phyloP scores from a whole-genome alignment of 2,888 invertebrate genomes.

The Gerris lacustris region DNA sequence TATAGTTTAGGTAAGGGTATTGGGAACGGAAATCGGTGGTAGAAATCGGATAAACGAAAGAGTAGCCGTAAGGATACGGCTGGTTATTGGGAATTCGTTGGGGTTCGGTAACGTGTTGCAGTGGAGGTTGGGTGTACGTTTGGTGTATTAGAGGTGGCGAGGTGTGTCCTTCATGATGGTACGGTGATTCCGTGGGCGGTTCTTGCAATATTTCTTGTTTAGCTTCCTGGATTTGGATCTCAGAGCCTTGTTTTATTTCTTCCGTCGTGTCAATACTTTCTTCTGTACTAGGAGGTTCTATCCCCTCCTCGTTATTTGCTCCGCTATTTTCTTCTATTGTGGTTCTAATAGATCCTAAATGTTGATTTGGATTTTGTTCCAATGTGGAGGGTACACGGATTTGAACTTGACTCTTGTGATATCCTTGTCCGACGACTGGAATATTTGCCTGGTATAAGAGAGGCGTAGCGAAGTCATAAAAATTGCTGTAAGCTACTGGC shows the following conservation, averaged over 20 bases:
- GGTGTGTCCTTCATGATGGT: too few species aligned
- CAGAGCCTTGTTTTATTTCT: slow-evolving; percentile 1
- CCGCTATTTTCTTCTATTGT: background rate
- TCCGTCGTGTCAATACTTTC: background rate
- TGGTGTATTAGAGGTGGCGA: background rate
- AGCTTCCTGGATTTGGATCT: slow-evolving; percentile 4
- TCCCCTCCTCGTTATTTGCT: background rate
- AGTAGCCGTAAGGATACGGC: slow-evolving; percentile 14
- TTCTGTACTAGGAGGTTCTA: background rate
- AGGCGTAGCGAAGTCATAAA: background rate
- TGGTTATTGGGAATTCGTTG: slow-evolving; percentile 19
- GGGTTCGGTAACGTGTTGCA: slow-evolving; percentile 10
- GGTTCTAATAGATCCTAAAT: background rate
- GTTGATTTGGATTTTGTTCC: background rate
- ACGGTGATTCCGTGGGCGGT: background rate
- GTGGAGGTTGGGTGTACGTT: slow-evolving; percentile 11
- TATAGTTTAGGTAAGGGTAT: slow-evolving; percentile 15
- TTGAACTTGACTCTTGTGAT: background rate
- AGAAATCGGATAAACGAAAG: background rate
- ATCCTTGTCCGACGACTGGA: background rate
- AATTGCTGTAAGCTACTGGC: slow-evolving; percentile 4
- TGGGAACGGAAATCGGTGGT: slow-evolving; percentile 11
- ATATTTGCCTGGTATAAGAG: background rate
- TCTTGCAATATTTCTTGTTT: slow-evolving; percentile 3
- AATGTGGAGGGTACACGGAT: background rate